phyloP scores from a whole-genome alignment of 2,797 vertebrate species.

The Malacoraja senta region DNA sequence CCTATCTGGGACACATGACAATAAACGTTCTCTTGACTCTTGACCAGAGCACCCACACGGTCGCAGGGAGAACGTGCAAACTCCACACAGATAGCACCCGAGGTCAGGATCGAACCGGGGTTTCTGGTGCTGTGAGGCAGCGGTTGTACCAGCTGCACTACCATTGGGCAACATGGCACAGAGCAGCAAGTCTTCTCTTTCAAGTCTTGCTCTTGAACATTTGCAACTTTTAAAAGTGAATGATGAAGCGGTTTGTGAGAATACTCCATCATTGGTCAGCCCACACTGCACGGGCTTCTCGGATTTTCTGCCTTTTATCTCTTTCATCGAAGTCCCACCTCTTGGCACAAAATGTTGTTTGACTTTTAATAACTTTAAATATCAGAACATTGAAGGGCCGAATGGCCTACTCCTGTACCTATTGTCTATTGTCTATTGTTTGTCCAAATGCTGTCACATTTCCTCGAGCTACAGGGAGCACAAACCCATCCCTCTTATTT shows the following conservation, averaged over 20 bases:
- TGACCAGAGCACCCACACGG: too few relatives aligned
- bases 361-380: neutral
- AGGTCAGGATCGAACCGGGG: too few relatives aligned
- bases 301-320: neutral
- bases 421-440: neutral
- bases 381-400: neutral
- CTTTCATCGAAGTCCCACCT: neutral
- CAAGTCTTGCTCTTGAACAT: neutral
- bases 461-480: neutral
- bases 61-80: too few relatives aligned
- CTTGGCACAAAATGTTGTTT: neutral
- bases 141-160: too few relatives aligned
- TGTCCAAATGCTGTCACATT: neutral
- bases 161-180: neutral
- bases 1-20: too few relatives aligned
- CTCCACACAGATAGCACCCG: too few relatives aligned
- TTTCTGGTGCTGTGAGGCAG: too few relatives aligned
- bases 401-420: too few relatives aligned
- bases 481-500: neutral
- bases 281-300: neutral
- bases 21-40: too few relatives aligned
- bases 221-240: neutral
- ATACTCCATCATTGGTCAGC: neutral
- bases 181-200: neutral
- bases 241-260: neutral